Evolutionary conservation across 2,888 invertebrate genomes (phyloP), one percentile per base, ranked within the genome.

Genomic region (Netelia virgata): DNA sequence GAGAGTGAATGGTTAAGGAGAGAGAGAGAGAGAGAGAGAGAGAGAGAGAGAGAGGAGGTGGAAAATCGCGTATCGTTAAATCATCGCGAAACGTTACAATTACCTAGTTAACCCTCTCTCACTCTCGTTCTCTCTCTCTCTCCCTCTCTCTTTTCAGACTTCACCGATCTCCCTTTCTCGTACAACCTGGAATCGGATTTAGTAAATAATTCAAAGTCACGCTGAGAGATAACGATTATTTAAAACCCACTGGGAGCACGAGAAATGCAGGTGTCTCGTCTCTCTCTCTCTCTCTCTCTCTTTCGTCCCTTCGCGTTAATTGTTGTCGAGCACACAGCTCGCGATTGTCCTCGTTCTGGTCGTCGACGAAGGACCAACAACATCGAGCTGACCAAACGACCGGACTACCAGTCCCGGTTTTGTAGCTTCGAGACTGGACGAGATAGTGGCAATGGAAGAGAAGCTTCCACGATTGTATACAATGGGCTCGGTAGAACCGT

Each of bases 401-500:
- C 20, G 69, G 16, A 76, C 41, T 53, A 55, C 16, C 11, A 6
- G 16, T 28, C 36, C 9, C 14, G 9, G 53, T 28, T 59, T 41
- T 23, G 36, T 3, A 28, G 16, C 18, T 57, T 57, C 57, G 18
- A 18, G 57, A 9, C 57, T 55, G 66, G 20, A 72, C 41, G 36
- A 72, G 23, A 69, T 18, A 14, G 43, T 59, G 36, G 36, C 0
- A 68, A 66, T 69, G 66, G 80, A 84, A 77, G 81, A 78, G 83
- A 82, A 85, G 63, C 76, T 81, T 85, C 82, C 85, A 78, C 86
- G 83, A 88, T 89, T 87, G 87, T 87, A 86, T 87, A 90, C 90
- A 91, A 91, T 89, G 88, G 87, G 83, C 88, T 86, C 81, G 85
- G 86, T 86, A 87, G 88, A 89, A 78, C 87, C 86, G 89, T 91